Base-by-base conservation (phyloP, 1,140 invertebrate genomes). In the Ectropis grisescens region DNA sequence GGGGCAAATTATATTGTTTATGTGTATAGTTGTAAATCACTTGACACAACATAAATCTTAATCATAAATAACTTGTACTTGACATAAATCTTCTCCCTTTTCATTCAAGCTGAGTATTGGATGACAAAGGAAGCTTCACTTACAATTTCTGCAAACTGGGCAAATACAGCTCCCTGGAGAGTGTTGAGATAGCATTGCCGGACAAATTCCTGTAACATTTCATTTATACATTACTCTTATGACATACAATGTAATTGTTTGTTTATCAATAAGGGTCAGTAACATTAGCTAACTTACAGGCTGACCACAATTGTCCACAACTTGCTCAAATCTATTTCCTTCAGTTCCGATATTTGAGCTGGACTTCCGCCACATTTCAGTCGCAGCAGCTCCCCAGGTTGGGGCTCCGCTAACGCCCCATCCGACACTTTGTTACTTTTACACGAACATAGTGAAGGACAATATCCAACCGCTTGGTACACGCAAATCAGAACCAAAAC, bases 61-160 rank as follows among this genome's bases (percentile, higher is more conserved):
- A n/a, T n/a, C n/a, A n/a, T n/a, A n/a, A n/a, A n/a, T n/a, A n/a
- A n/a, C n/a, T n/a, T n/a, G n/a, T n/a, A n/a, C n/a, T n/a, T n/a
- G n/a, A n/a, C n/a, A n/a, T n/a, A n/a, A n/a, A n/a, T n/a, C n/a
- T n/a, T n/a, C n/a, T n/a, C n/a, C n/a, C n/a, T n/a, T n/a, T n/a
- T n/a, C n/a, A n/a, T n/a, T n/a, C n/a, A n/a, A n/a, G n/a, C n/a
- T n/a, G n/a, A n/a, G n/a, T n/a, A n/a, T n/a, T n/a, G n/a, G n/a
- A n/a, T n/a, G n/a, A n/a, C n/a, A n/a, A n/a, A n/a, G n/a, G n/a
- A n/a, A n/a, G n/a, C n/a, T n/a, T 19, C 39, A 72, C 71, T 76
- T 49, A 83, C 81, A 83, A 45, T 56, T 80, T 83, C 46, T 83
- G 76, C 33, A 83, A 53, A 46, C 62, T 66, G 22, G 81, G 78